Evolutionary conservation across 2,797 vertebrate genomes (phyloP).

Genomic region (Microctenopoma steveboyesi): DNA sequence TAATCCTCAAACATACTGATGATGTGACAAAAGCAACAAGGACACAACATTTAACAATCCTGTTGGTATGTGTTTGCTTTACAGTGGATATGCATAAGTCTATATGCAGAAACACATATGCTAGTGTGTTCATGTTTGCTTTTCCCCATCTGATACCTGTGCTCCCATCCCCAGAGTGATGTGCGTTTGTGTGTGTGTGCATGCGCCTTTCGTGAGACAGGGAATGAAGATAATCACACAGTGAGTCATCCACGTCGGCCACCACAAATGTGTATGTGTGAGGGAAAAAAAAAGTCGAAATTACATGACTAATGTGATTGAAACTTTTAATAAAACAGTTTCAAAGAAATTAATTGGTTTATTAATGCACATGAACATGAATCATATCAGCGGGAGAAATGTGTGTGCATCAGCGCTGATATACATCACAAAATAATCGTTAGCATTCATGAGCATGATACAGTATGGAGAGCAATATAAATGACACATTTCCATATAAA

Average conservation of each 20-base stretch:
- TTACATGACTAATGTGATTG: not conserved
- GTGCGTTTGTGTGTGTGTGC: not conserved
- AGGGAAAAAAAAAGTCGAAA: not conserved
- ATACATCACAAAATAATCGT: constrained; percentile 30
- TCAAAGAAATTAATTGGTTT: not conserved
- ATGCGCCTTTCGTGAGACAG: constrained; percentile 7
- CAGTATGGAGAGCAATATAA: constrained; percentile 38
- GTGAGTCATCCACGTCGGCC: constrained; percentile 39
- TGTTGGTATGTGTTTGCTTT: constrained; percentile 17
- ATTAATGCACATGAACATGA: not conserved
- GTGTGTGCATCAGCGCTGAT: constrained; percentile 5
- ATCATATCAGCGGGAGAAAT: not conserved
- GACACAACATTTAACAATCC: constrained; percentile 13
- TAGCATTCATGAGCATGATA: constrained; percentile 25
- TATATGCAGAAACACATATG: not conserved
- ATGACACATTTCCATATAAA: constrained; percentile 69
- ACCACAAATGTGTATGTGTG: not conserved
- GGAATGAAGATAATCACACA: constrained; percentile 21
- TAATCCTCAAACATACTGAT: constrained; percentile 24
- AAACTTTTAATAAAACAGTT: not conserved
- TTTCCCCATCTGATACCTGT: not conserved
- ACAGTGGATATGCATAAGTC: not conserved
- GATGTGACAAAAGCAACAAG: constrained; percentile 24
- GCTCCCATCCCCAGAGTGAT: not conserved
- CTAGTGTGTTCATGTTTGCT: not conserved